A percentile compares a stretch with the other conserved stretches of the same genome.
These are phyloP conservation scores for Coptodon bakossiorum DNA, from an alignment of 2,113 vertebrate genomes.

Conservation along the genomic window DNA sequence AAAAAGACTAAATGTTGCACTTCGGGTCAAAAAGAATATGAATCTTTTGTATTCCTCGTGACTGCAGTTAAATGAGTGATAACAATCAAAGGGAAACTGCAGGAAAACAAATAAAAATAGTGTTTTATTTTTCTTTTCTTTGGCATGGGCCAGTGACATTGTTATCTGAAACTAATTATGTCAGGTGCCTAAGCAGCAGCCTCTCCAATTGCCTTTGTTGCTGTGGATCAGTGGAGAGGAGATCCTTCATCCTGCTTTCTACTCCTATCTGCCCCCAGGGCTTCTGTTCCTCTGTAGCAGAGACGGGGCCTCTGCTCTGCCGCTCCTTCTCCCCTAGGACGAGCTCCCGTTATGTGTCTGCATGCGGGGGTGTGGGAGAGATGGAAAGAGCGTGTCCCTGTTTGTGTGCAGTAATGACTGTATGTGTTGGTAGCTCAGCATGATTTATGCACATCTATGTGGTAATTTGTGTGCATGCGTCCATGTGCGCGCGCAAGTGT, in stretches of 20 bases:
- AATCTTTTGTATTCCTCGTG: not conserved
- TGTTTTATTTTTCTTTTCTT: not conserved
- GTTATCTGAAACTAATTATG: conserved; percentile 61
- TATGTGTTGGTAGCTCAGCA: not conserved
- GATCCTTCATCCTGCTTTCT: conserved; percentile 53
- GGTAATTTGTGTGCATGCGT: not conserved
- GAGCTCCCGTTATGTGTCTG: not conserved
- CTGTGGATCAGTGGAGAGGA: conserved; percentile 49
- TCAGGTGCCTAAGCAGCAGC: conserved; percentile 30
- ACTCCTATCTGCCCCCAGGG: conserved; percentile 36
- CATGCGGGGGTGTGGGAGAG: not conserved
- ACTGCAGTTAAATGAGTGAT: not conserved
- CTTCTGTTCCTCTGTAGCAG: conserved; percentile 18
- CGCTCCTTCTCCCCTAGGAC: conserved; percentile 31
- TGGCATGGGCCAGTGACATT: conserved; percentile 8
- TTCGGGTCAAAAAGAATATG: not conserved
- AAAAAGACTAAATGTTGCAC: not conserved
- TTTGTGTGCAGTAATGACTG: not conserved
- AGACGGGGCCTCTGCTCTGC: conserved; percentile 3
- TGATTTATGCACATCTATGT: conserved; percentile 22
- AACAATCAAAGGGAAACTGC: not conserved
- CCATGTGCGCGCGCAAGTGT: not conserved
- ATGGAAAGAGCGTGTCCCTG: not conserved
- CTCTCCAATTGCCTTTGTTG: conserved; percentile 50
- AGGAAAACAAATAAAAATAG: conserved; percentile 4